Evolutionary conservation across 2,888 invertebrate genomes (phyloP).

Genomic region (Diarsia mendica): DNA sequence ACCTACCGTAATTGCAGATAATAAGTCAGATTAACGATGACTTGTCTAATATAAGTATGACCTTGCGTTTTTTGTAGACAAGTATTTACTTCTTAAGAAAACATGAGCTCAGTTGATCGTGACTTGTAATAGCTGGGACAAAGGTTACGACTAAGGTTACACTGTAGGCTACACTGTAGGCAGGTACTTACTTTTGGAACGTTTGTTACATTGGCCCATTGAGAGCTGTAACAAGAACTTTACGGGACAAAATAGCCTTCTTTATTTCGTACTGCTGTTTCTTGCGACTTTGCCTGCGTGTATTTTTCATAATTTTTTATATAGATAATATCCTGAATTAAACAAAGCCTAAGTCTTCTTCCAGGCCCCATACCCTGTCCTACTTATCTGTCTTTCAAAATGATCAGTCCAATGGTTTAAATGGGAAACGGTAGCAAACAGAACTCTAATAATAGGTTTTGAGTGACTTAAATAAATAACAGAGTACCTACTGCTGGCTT

Average conservation of each 20-base stretch:
- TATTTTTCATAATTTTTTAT: background rate
- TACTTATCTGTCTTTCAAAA: background rate
- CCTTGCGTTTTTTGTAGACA: background rate
- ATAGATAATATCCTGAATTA: background rate
- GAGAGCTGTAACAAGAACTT: conserved; percentile 34
- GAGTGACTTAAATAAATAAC: no score
- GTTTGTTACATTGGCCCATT: conserved; percentile 43
- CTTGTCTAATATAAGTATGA: no score
- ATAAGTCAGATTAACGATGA: background rate
- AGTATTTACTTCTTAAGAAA: conserved; percentile 3
- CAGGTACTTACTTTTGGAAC: conserved; percentile 26
- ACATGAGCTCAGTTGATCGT: conserved; percentile 10
- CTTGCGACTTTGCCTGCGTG: background rate
- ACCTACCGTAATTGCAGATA: background rate
- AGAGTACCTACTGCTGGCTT: no score
- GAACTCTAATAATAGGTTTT: background rate
- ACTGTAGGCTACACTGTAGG: background rate
- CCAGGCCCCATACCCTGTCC: background rate
- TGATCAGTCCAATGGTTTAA: background rate
- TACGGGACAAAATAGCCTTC: conserved; percentile 4
- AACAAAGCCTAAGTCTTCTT: background rate
- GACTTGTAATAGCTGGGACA: conserved; percentile 35
- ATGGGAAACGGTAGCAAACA: background rate
- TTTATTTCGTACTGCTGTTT: background rate
- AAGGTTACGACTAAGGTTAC: conserved; percentile 29